Base-by-base conservation (phyloP, 2,888 invertebrate species). In the Argyra leucocephala region DNA sequence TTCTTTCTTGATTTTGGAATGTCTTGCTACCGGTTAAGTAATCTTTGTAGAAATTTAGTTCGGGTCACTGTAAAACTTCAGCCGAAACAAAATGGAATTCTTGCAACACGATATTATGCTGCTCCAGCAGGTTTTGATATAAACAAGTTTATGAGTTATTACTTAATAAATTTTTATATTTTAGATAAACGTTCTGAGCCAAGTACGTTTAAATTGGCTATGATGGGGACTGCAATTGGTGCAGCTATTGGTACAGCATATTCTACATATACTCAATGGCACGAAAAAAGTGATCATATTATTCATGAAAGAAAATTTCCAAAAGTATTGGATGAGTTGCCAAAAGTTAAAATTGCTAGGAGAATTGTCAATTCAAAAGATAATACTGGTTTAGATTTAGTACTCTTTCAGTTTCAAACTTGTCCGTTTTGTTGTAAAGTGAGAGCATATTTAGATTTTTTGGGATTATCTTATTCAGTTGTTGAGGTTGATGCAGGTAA, bases 361-460 rank as follows among this genome's bases (percentile, higher is more conserved):
- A 81, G 91, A 86, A 81, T 90, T 64, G 71, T 83, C 15, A 87
- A 84, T 74, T 83, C 87, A 0, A 80, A 82, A 4, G 91, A 92
- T 74, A 80, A 75, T 1, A 83, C 83, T 61, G 87, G 88, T 26
- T 80, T 95, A 66, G 88, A 93, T 71, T 80, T 99, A 61, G 89
- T 92, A 0, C 82, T 99, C 22, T 99, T 92, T 76, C 99, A 99
- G 82, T 99, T 96, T 76, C 91, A 96, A 74, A 96, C 96, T 0
- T 99, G 98, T 75, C 98, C 98, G 1, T 98, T 97, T 79, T 97
- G 97, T 80, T 96, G 96, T 76, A 98, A 97, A 83, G 79, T 80
- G 2, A 84, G 96, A 67, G 89, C 93, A 0, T 92, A 90, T 77
- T 82, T 99, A 15, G 97, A 99, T 79, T 94, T 89, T 72, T 87